Base-by-base conservation (phyloP, 2,113 vertebrate species). In the Baryphthengus martii region DNA sequence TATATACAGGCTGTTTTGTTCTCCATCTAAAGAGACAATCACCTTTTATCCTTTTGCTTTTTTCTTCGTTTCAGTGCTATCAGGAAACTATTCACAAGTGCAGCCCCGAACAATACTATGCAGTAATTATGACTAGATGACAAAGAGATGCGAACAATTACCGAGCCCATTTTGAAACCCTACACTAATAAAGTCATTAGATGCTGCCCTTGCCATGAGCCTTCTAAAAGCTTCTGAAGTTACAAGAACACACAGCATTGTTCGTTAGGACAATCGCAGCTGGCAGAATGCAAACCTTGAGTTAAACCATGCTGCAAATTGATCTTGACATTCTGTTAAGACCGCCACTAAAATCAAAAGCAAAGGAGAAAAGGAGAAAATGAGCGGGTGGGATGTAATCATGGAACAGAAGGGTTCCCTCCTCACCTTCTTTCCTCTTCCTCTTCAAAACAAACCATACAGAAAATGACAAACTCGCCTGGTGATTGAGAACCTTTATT, bases 41-140 rank as follows among this genome's bases (percentile, higher is more conserved):
- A 98, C 97, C 97, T 98, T 98, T 98, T 96, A 97, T 98, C 93
- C 95, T 96, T 96, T 92, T 42, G 85, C 82, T 95, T 97, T 97
- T 97, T 85, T 31, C 97, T 98, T 98, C 96, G 31, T 98, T 97
- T 98, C 95, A 95, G 89, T 93, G 97, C 95, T 96, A 96, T 97
- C 96, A 95, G 96, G 96, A 98, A 98, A 98, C 97, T 98, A 98
- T 98, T 98, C 97, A 96, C 97, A 98, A 97, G 94, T 88, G 97
- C 95, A 97, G 93, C 96, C 97, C 95, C 50, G 78, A 97, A 99
- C 98, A 99, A 99, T 98, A 94, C 96, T 93, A 84, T 97, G 97
- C 98, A 98, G 98, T 99, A 99, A 99, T 99, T 99, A 99, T 99
- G 99, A 98, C 98, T 98, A 98, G 98, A 98, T 98, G 98, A 99